Evolutionary conservation across 2,888 invertebrate species (phyloP).

Genomic region (Xestia c-nigrum): DNA sequence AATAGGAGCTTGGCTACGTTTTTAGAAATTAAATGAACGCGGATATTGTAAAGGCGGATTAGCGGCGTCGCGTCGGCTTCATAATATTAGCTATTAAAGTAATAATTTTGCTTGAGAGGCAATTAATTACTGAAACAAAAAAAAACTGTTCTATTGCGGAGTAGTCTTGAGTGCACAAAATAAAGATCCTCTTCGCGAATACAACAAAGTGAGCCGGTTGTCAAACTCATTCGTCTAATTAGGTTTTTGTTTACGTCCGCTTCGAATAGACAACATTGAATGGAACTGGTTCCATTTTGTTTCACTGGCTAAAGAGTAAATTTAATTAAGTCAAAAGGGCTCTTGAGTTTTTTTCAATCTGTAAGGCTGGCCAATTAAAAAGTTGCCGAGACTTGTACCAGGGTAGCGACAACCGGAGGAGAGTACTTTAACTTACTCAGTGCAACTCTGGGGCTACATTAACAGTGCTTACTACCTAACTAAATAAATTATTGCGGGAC

Average conservation of each 20-base stretch:
- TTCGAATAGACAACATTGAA: conserved; percentile 74
- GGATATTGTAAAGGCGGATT: conserved; percentile 55
- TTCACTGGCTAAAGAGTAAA: conserved; percentile 81
- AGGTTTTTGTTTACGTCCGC: conserved; percentile 71
- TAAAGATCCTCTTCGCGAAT: conserved; percentile 43
- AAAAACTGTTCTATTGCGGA: conserved; percentile 26
- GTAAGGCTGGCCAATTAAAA: conserved; percentile 87
- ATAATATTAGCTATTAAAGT: conserved; percentile 50
- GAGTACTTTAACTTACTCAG: conserved; percentile 78
- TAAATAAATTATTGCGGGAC: conserved; percentile 27
- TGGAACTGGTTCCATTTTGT: conserved; percentile 77
- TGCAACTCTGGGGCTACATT: conserved; percentile 75
- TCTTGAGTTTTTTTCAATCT: conserved; percentile 85
- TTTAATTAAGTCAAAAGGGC: conserved; percentile 86
- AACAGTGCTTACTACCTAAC: conserved; percentile 64
- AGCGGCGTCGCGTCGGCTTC: conserved; percentile 37
- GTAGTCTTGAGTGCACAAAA: conserved; percentile 39
- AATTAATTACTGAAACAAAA: conserved; percentile 43
- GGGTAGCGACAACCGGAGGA: conserved; percentile 81
- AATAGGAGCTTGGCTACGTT: conserved; percentile 58
- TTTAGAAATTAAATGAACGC: conserved; percentile 64
- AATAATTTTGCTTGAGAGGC: conserved; percentile 42
- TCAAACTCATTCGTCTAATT: conserved; percentile 75
- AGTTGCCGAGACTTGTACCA: conserved; percentile 81
- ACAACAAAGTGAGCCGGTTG: conserved; percentile 61